phyloP scores from a whole-genome alignment of 2,888 invertebrate genomes.

The Acronicta aceris region DNA sequence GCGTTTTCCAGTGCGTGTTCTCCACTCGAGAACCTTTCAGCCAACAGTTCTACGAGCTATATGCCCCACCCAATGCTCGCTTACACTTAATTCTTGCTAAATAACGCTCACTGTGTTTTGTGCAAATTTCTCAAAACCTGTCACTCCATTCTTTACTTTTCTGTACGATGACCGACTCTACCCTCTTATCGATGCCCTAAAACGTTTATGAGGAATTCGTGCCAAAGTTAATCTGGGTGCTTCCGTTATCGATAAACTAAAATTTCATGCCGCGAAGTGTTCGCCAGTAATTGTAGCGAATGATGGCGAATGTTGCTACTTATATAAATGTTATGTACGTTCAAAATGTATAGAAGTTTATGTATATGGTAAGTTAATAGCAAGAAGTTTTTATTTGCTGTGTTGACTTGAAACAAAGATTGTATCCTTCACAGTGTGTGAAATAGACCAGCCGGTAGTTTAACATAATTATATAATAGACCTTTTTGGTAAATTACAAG shows the following conservation, averaged over 20 bases:
- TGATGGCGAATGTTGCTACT: constrained; percentile 30
- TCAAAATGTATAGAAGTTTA: constrained; percentile 20
- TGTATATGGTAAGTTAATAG: neutral
- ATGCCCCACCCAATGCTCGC: too few relatives aligned
- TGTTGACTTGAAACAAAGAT: too few relatives aligned
- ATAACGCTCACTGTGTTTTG: neutral
- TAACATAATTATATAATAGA: too few relatives aligned
- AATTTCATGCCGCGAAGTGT: constrained; percentile 69
- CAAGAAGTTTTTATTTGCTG: too few relatives aligned
- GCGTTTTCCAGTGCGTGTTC: too few relatives aligned
- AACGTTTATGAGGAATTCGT: constrained; percentile 85
- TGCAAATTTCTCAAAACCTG: neutral
- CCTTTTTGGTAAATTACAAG: too few relatives aligned
- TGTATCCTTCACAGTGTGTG: too few relatives aligned
- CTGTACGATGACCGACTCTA: constrained; percentile 32
- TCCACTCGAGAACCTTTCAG: too few relatives aligned
- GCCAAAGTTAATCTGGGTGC: constrained; percentile 80
- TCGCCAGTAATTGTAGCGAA: constrained; percentile 60
- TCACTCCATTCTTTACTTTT: constrained; percentile 36
- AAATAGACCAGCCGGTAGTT: too few relatives aligned
- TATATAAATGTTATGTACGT: constrained; percentile 33
- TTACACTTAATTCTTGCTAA: too few relatives aligned
- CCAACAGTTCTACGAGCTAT: too few relatives aligned
- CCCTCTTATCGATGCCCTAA: constrained; percentile 77
- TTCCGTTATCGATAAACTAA: constrained; percentile 84